phyloP scores from a whole-genome alignment of 1,140 invertebrate species.

The Onthophagus taurus region DNA sequence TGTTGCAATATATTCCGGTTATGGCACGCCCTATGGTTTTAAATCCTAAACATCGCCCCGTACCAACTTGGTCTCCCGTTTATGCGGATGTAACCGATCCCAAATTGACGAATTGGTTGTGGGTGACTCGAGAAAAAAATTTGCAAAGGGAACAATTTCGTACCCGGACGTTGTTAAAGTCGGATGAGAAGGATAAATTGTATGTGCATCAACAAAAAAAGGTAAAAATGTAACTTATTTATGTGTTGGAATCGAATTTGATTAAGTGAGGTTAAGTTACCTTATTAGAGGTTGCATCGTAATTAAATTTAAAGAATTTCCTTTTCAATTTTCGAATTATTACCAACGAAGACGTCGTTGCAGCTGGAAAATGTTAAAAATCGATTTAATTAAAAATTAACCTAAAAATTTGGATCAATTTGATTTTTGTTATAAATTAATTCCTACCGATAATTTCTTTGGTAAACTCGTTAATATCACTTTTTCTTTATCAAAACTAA shows the following conservation, averaged over 20 bases:
- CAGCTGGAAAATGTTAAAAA: background rate
- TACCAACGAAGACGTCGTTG: too few relatives aligned
- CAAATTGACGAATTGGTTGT: conserved; percentile 62
- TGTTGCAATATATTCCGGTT: conserved; percentile 68
- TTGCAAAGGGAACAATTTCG: conserved; percentile 49
- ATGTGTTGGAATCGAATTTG: too few relatives aligned
- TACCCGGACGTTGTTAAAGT: conserved; percentile 36
- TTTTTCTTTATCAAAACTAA: too few relatives aligned
- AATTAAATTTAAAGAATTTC: background rate
- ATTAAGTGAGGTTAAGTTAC: background rate
- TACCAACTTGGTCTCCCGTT: conserved; percentile 61
- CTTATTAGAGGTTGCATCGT: too few relatives aligned
- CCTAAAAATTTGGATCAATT: too few relatives aligned
- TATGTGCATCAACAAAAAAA: conserved; percentile 41
- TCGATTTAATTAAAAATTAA: background rate
- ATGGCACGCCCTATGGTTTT: conserved; percentile 67
- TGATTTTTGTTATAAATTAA: too few relatives aligned
- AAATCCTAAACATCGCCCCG: conserved; percentile 49
- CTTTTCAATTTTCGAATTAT: too few relatives aligned
- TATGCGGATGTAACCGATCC: conserved; percentile 67
- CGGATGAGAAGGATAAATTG: conserved; percentile 42
- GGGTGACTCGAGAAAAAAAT: conserved; percentile 54
- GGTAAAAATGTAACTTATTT: conserved; percentile 24
- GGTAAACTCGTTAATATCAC: too few relatives aligned
- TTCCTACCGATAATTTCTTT: too few relatives aligned